phyloP scores from a whole-genome alignment of 2,888 invertebrate species.

The Oscheius myriophilus region DNA sequence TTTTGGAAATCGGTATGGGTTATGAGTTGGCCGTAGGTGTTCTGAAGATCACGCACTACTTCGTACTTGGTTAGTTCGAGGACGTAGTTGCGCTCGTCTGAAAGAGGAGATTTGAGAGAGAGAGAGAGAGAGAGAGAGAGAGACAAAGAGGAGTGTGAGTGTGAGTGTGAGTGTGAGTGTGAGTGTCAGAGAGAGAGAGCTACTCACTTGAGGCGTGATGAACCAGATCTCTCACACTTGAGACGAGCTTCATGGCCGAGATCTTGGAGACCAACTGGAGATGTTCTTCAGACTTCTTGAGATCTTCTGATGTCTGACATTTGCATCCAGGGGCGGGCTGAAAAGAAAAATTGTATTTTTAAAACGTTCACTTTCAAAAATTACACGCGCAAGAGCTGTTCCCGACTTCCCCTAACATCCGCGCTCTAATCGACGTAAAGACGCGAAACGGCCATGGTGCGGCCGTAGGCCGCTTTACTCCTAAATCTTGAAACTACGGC shows the following conservation, averaged over 20 bases:
- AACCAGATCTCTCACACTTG: constrained; percentile 19
- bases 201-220: constrained; percentile 22
- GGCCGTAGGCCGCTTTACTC: too few relatives aligned
- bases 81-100: constrained; percentile 17
- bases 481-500: too few relatives aligned
- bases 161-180: background rate
- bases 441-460: too few relatives aligned
- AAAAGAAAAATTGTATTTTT: too few relatives aligned
- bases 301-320: constrained; percentile 12
- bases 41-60: constrained; percentile 22
- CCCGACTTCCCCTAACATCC: too few relatives aligned
- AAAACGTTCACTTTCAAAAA: too few relatives aligned
- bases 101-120: background rate
- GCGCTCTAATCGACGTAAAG: too few relatives aligned
- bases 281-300: constrained; percentile 12
- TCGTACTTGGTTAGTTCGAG: constrained; percentile 15
- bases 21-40: constrained; percentile 22
- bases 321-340: constrained; percentile 18
- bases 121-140: background rate
- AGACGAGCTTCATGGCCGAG: constrained; percentile 25
- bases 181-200: background rate
- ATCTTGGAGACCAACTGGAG: constrained; percentile 23
- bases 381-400: too few relatives aligned
- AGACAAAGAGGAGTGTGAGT: background rate
- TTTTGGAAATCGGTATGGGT: constrained; percentile 26